Percentiles rank a stretch among this genome's conserved stretches.
phyloP scores from a whole-genome alignment of 2,797 vertebrate species.

The Hozukius guyotensis region DNA sequence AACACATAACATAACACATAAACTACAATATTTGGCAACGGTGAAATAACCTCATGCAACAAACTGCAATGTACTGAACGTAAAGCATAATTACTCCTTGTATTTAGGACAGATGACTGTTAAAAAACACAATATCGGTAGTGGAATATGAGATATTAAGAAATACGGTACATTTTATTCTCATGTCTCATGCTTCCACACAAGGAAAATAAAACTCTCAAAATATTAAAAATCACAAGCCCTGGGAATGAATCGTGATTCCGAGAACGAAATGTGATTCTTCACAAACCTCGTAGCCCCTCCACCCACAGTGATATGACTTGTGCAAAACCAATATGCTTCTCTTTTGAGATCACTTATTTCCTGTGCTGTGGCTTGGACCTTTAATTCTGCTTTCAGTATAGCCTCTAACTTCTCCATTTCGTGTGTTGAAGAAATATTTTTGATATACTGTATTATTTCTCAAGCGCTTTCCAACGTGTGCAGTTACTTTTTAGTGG shows the following conservation, averaged over 20 bases:
- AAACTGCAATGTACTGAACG: neutral
- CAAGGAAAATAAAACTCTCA: neutral
- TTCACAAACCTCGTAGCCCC: conserved; percentile 26
- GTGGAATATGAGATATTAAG: neutral
- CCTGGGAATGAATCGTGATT: conserved; percentile 8
- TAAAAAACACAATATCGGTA: neutral
- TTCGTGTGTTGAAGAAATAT: conserved; percentile 33
- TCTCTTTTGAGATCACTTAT: conserved; percentile 80
- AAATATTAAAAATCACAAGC: neutral
- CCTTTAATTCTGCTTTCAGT: conserved; percentile 80
- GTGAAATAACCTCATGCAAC: neutral
- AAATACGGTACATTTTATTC: neutral
- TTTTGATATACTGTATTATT: conserved; percentile 2
- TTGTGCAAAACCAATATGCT: conserved; percentile 74
- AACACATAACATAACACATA: neutral
- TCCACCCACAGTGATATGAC: conserved; percentile 66
- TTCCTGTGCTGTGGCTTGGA: conserved; percentile 83
- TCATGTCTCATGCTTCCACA: neutral
- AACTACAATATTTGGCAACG: conserved; percentile 31
- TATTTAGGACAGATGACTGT: neutral
- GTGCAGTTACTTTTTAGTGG: neutral
- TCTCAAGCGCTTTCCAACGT: neutral
- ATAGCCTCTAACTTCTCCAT: conserved; percentile 64
- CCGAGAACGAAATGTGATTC: conserved; percentile 36
- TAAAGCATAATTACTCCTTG: neutral